Evolutionary conservation across 2,888 invertebrate species (phyloP), one percentile per base, ranked within the genome.

Genomic region (Dryobotodes eremita): DNA sequence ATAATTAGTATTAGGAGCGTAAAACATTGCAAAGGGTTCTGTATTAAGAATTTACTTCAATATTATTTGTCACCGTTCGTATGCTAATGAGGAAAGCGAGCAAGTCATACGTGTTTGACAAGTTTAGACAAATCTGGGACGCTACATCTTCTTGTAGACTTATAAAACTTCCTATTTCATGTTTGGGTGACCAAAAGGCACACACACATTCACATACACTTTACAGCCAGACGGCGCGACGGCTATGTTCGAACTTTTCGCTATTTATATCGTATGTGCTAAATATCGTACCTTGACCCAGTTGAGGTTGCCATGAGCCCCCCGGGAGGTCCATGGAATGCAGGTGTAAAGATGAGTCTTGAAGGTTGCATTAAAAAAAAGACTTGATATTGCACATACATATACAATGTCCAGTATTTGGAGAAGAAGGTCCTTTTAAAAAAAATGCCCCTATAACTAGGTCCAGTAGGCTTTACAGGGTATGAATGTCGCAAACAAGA

Each of bases 1-100:
- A 77, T 86, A 84, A 89, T 90, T 89, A 87, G 85, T 87, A 79
- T 77, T 82, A 86, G 80, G 69, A 81, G 68, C 80, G 69, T 80
- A 76, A 79, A 64, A 80, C 31, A 79, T 83, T 59, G 62, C 36
- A 74, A 76, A 83, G 71, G 78, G 86, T 78, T 78, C 79, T 70
- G 80, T 78, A 78, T 65, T 70, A 68, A 79, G 73, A 79, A 81
- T 81, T 79, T 61, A 26, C 57, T 76, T 55, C 50, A 46, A 71
- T 80, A 83, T 46, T 77, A 77, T 79, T 83, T 77, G 80, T 82
- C 64, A 75, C 62, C 61, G 71, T 85, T 79, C 77, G 66, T 75
- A 83, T 74, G 82, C 15, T 82, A 85, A 84, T 81, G 65, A 85
- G 73, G 86, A 85, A 85, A 88, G 82, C 75, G 77, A 79, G 71